Base-by-base conservation (phyloP, 1,140 invertebrate genomes). In the Macrobrachium rosenbergii region DNA sequence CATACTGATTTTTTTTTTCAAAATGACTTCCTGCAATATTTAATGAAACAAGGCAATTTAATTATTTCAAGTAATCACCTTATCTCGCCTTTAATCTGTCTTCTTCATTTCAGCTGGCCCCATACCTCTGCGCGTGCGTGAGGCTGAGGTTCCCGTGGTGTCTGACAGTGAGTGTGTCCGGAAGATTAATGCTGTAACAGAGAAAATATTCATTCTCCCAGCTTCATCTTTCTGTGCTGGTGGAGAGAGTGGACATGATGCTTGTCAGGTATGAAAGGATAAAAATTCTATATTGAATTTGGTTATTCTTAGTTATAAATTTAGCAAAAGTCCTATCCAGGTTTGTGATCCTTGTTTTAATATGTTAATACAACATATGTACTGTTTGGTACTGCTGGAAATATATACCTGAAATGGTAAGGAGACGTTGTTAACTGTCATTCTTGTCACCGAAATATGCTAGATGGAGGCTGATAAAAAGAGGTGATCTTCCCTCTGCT, bases 91-190 rank as follows among this genome's bases (percentile, higher is more conserved):
- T 52, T 8, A 67, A 16, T 52, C 3, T 14, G 1, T 5, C 12
- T 43, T 5, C 16, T 60, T 60, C 28, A 14, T 89, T 93, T 43
- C 91, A 97, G 96, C 96, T 91, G 97, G 97, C 19, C 97, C 97
- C 5, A 98, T 98, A 90, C 97, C 97, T 0, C 91, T 98, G 87
- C 93, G 96, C 89, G 96, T 98, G 21, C 94, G 97, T 76, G 96
- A 97, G 92, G 97, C 98, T 0, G 95, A 97, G 91, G 95, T 99
- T 88, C 98, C 98, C 0, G 96, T 99, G 79, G 97, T 99, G 0
- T 97, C 96, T 88, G 97, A 98, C 91, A 94, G 96, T 21, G 96
- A 98, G 91, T 98, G 97, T 91, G 95, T 97, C 69, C 93, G 96
- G 23, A 97, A 98, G 92, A 96, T 98, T 16, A 98, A 98, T 91